A percentile compares a stretch with the other conserved stretches of the same genome.
Evolutionary conservation across 2,797 vertebrate genomes (phyloP).

Genomic region (Poeciliopsis turneri): DNA sequence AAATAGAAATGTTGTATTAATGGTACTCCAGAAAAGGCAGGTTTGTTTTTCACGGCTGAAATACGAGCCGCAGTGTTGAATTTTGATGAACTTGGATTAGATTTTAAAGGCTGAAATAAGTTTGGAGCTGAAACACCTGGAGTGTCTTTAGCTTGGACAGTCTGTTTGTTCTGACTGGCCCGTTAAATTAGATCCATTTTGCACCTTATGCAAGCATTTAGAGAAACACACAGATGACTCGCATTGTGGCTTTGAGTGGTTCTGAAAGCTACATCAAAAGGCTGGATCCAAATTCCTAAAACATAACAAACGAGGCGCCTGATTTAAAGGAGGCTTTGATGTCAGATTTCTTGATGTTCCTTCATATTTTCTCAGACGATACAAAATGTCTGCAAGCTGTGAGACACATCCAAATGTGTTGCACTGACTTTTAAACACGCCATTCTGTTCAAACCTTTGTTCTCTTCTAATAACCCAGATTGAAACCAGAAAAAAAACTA

Average conservation of each 20-base stretch:
- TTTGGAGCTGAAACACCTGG: background rate
- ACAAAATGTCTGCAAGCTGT: constrained; percentile 55
- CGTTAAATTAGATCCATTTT: constrained; percentile 64
- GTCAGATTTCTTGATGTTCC: constrained; percentile 66
- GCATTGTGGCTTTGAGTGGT: constrained; percentile 58
- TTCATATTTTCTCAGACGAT: constrained; percentile 51
- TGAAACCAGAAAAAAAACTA: background rate
- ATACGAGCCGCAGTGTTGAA: background rate
- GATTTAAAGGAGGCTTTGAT: constrained; percentile 75
- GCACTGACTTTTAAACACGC: constrained; percentile 34
- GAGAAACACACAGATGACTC: constrained; percentile 52
- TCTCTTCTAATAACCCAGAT: background rate
- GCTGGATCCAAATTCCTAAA: constrained; percentile 68
- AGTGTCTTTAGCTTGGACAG: constrained; percentile 30
- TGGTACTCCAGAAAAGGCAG: background rate
- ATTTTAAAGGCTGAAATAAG: background rate
- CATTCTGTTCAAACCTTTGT: constrained; percentile 24
- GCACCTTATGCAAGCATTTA: constrained; percentile 45
- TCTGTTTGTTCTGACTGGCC: constrained; percentile 52
- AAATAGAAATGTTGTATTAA: background rate
- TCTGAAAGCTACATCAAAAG: constrained; percentile 83
- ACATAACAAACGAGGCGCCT: constrained; percentile 65
- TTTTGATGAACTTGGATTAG: background rate
- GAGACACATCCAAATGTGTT: constrained; percentile 37
- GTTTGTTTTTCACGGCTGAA: background rate